Evolutionary conservation across 2,888 invertebrate species (phyloP), one percentile per base, ranked within the genome.

Genomic region (Lasioglossum villosulum): DNA sequence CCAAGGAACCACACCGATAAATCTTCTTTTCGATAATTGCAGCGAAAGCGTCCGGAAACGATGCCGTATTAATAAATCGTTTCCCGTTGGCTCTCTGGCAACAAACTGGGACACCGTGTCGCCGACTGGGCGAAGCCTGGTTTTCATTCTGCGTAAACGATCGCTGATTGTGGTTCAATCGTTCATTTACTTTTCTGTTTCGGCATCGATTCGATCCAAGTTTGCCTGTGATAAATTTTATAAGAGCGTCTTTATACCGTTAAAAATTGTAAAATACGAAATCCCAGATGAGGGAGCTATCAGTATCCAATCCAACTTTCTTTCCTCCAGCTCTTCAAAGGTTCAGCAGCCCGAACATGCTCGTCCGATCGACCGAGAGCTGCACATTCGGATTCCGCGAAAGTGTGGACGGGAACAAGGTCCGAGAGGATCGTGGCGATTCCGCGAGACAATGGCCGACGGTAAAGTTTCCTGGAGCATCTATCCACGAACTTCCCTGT

Each of bases 1-100:
- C 63, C 63, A 66, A 79, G 82, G 79, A 80, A 82, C 66, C 78
- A 66, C 71, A 0, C 16, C 77, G 70, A 82, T 82, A 82, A 82
- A 86, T 86, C 86, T 85, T 27, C 63, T 74, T 81, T 84, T 81
- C 81, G 84, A 84, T 86, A 86, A 86, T 84, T 86, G 75, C 78
- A 52, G 76, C 52, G 74, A 81, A 81, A 75, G 70, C 63, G 68
- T 27, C 48, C 42, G 23, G 14, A 10, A 74, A 42, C 59, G 19
- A 70, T 73, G 27, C 72, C 27, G 74, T 70, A 71, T 83, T 72
- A 74, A 83, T 83, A 86, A 86, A 85, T 87, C 82, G 74, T 79
- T 30, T 74, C 52, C 52, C 52, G 52, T 52, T 52, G 52, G 23
- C 48, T 34, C 52, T 4, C 75, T 23, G 23, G 71, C 34, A 56